Evolutionary conservation across 2,113 vertebrate genomes (phyloP), one percentile per base, ranked within the genome.

Genomic region (Saguinus midas): DNA sequence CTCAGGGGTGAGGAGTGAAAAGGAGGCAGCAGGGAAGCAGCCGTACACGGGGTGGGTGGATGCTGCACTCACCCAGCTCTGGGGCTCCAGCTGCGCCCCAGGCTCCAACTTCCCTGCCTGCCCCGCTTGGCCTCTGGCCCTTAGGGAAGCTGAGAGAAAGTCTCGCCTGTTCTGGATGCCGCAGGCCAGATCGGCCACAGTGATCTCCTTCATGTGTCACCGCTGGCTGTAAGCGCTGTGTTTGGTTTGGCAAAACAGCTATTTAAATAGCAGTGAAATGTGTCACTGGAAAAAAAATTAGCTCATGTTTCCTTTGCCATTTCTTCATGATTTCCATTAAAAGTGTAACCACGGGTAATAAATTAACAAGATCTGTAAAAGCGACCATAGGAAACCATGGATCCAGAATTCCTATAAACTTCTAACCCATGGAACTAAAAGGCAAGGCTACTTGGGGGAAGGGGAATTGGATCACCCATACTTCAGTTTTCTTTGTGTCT

Each of bases 201-300:
- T 97, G 98, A 98, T 97, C 98, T 97, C 97, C 97, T 97, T 95
- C 97, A 97, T 97, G 98, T 98, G 97, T 98, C 97, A 97, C 96
- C 73, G 95, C 95, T 98, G 91, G 97, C 96, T 98, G 96, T 96
- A 97, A 98, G 97, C 1, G 68, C 96, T 97, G 91, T 98, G 98
- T 98, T 99, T 98, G 97, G 94, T 97, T 99, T 99, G 99, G 98
- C 99, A 98, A 98, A 98, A 98, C 32, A 57, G 81, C 92, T 98
- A 98, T 98, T 97, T 98, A 98, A 98, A 98, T 97, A 98, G 84
- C 95, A 98, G 96, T 98, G 98, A 98, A 98, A 95, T 98, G 97
- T 98, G 96, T 96, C 95, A 97, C 96, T 96, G 96, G 90, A 95
- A 98, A 58, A 78, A 95, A 96, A 96, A 98, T 98, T 98, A 98